These are phyloP conservation scores for Felis catus DNA, from an alignment of 2,113 vertebrate genomes.

Conservation along the genomic window DNA sequence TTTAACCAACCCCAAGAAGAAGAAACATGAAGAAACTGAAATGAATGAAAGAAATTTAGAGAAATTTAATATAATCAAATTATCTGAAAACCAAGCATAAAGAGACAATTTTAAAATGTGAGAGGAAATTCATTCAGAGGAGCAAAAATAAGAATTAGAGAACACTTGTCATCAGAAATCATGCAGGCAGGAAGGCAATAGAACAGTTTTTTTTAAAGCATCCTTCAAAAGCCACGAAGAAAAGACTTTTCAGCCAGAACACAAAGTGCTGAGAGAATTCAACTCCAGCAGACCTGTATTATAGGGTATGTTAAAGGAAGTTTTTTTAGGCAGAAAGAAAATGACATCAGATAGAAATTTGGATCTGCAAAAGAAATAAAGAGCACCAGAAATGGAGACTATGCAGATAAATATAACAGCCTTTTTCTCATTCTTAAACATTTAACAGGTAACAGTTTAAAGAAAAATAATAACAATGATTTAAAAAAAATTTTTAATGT, in stretches of 20 bases:
- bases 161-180: not conserved
- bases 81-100: not conserved
- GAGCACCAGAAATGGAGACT: not conserved
- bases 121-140: not conserved
- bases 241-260: not conserved
- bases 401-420: not conserved
- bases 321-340: not conserved
- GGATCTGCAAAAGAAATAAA: not conserved
- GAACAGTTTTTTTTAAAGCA: not conserved
- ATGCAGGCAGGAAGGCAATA: not conserved
- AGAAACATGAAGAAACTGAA: not conserved
- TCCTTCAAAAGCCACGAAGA: not conserved
- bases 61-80: not conserved
- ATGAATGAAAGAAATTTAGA: not conserved
- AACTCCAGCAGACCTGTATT: not conserved
- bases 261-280: not conserved
- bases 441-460: not conserved
- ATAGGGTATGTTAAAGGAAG: not conserved
- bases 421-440: not conserved
- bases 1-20: not conserved
- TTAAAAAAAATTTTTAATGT: too few species aligned
- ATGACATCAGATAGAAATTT: not conserved
- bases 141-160: not conserved
- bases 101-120: not conserved
- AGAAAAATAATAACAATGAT: not conserved